Percentiles rank a stretch among this genome's conserved stretches.
These are phyloP conservation scores for Monopis laevigella DNA, from an alignment of 2,888 invertebrate genomes.

Conservation along the genomic window DNA sequence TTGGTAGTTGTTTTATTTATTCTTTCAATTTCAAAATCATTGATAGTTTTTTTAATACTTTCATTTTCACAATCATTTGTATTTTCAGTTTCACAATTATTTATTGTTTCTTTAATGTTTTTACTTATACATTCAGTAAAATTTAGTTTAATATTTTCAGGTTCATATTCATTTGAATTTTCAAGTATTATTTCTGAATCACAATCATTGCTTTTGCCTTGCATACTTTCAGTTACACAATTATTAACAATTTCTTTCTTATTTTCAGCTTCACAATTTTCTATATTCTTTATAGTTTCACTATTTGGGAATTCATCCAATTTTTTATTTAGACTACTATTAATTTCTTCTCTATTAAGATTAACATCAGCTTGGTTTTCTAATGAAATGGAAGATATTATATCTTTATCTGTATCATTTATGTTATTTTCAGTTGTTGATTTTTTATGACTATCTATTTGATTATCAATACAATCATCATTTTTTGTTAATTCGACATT, in stretches of 20 bases:
- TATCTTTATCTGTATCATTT: neutral
- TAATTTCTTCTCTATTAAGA: slow-evolving; percentile 1
- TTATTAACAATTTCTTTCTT: neutral
- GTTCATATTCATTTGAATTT: neutral
- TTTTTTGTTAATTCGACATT: slow-evolving; percentile 1
- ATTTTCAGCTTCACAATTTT: neutral
- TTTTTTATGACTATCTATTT: neutral
- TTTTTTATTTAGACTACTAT: neutral
- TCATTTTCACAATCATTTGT: neutral
- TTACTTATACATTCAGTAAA: neutral
- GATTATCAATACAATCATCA: slow-evolving; percentile 4
- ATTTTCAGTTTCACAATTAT: slow-evolving; percentile 1
- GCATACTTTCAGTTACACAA: neutral
- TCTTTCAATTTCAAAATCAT: neutral
- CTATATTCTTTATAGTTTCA: neutral
- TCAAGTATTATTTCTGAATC: neutral
- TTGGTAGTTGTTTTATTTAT: neutral
- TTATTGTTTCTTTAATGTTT: neutral
- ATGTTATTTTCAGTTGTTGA: too few relatives aligned
- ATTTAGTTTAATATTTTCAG: neutral
- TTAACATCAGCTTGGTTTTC: neutral
- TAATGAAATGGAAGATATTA: neutral
- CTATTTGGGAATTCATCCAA: neutral
- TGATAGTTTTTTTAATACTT: neutral
- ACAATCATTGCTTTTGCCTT: neutral